phyloP scores from a whole-genome alignment of 2,113 vertebrate genomes.

The Brachyhypopomus gauderio region DNA sequence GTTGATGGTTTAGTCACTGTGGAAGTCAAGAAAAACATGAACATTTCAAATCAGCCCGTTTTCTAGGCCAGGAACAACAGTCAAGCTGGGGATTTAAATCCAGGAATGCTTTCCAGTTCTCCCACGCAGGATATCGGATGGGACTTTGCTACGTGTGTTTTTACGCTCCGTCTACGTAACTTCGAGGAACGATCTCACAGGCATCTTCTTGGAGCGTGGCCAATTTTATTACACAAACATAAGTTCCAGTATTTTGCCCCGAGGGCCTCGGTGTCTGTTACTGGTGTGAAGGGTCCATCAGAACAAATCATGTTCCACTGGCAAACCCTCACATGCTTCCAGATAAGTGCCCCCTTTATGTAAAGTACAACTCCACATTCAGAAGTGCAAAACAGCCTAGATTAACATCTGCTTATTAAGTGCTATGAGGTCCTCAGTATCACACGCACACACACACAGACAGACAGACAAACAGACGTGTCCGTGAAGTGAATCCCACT shows the following conservation, averaged over 20 bases:
- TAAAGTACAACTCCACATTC: too few relatives aligned
- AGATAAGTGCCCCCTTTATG: too few relatives aligned
- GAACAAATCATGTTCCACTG: not conserved
- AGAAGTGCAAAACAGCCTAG: too few relatives aligned
- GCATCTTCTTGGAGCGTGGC: slow-evolving; percentile 32
- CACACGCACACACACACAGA: not conserved
- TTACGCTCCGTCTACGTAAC: not conserved
- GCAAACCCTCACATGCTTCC: too few relatives aligned
- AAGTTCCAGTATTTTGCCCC: slow-evolving; percentile 18
- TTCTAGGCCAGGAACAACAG: not conserved
- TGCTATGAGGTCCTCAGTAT: not conserved
- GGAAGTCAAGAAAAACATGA: not conserved
- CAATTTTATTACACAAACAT: slow-evolving; percentile 30
- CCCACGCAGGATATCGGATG: not conserved
- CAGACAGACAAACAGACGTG: not conserved
- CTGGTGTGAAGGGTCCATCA: not conserved
- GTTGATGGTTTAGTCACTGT: slow-evolving; percentile 1
- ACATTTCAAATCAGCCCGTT: slow-evolving; percentile 16
- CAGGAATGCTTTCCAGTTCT: not conserved
- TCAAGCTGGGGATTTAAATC: not conserved
- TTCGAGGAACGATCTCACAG: slow-evolving; percentile 1
- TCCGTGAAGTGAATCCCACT: too few relatives aligned
- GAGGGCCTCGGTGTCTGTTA: slow-evolving; percentile 10
- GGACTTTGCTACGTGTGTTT: slow-evolving; percentile 31
- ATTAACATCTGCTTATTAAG: not conserved